phyloP scores from a whole-genome alignment of 92 coral and sea anemone species.

The Epizoanthus scotinus region DNA sequence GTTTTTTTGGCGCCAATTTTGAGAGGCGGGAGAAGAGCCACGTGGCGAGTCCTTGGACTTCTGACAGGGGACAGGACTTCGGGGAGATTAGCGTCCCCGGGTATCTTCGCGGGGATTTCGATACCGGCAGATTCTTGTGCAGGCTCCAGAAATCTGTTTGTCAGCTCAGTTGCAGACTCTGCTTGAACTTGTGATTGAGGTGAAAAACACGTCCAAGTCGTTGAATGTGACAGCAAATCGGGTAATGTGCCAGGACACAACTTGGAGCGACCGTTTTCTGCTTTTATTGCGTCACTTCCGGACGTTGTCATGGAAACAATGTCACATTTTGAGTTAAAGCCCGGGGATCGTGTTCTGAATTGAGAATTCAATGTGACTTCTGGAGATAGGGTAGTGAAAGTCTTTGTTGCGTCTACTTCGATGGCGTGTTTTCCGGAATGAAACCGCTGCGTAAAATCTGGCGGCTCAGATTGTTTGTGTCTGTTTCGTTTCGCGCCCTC shows the following conservation, averaged over 20 bases:
- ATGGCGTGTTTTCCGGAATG: background rate
- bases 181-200: background rate
- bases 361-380: slow-evolving; percentile 18
- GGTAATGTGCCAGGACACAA: slow-evolving; percentile 51
- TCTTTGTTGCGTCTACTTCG: no score
- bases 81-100: slow-evolving; percentile 26
- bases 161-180: background rate
- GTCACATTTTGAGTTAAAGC: slow-evolving; percentile 39
- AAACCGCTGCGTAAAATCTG: background rate
- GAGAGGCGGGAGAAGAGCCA: slow-evolving; percentile 73
- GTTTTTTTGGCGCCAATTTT: slow-evolving; percentile 38
- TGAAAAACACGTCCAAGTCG: background rate
- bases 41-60: slow-evolving; percentile 57
- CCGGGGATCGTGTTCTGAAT: slow-evolving; percentile 29
- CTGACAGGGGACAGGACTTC: slow-evolving; percentile 50
- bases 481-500: background rate
- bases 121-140: slow-evolving; percentile 11
- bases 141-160: background rate
- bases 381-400: background rate
- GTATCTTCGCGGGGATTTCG: background rate
- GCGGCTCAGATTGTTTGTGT: background rate
- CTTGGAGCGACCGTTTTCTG: slow-evolving; percentile 28
- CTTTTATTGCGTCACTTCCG: slow-evolving; percentile 19
- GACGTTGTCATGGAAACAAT: slow-evolving; percentile 47
- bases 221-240: slow-evolving; percentile 64